A percentile compares a stretch with the other conserved stretches of the same genome.
Conservation (phyloP, 2,888 invertebrate species). For the Pachycephus smyrnensis region DNA sequence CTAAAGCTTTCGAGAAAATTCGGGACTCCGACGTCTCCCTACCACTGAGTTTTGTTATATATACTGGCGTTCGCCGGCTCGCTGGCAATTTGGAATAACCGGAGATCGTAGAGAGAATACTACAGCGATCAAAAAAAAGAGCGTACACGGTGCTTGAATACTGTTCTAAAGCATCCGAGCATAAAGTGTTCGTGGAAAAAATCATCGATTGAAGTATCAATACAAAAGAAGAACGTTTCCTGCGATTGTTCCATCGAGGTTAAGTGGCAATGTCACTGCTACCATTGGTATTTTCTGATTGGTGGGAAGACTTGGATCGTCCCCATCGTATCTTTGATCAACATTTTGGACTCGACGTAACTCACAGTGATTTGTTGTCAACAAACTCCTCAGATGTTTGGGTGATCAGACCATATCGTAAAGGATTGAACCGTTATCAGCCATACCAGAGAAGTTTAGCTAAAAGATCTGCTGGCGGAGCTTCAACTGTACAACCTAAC, state of each 20-base stretch:
- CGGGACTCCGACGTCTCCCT: constrained; percentile 3
- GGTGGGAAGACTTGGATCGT: constrained; percentile 68
- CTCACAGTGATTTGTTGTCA: constrained; percentile 77
- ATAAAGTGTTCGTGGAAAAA: not conserved
- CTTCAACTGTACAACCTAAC: constrained; percentile 80
- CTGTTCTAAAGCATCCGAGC: not conserved
- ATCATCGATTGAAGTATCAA: constrained; percentile 6
- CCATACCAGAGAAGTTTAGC: constrained; percentile 76
- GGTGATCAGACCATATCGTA: constrained; percentile 20
- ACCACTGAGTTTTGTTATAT: not conserved
- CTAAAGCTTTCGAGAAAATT: constrained; percentile 4
- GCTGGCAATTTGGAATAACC: not conserved
- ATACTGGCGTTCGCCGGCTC: not conserved
- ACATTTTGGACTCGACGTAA: constrained; percentile 80
- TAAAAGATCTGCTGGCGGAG: constrained; percentile 76
- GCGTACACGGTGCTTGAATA: constrained; percentile 28
- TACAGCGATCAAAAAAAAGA: constrained; percentile 25
- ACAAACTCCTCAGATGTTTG: constrained; percentile 62
- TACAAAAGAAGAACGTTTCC: not conserved
- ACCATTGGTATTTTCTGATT: constrained; percentile 65
- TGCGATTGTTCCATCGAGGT: not conserved
- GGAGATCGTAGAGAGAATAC: constrained; percentile 31
- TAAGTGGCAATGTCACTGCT: constrained; percentile 59
- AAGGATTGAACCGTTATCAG: constrained; percentile 70
- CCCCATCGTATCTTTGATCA: constrained; percentile 82